Conservation (phyloP, 1,140 invertebrate species). For the Zaprionus vittiger region DNA sequence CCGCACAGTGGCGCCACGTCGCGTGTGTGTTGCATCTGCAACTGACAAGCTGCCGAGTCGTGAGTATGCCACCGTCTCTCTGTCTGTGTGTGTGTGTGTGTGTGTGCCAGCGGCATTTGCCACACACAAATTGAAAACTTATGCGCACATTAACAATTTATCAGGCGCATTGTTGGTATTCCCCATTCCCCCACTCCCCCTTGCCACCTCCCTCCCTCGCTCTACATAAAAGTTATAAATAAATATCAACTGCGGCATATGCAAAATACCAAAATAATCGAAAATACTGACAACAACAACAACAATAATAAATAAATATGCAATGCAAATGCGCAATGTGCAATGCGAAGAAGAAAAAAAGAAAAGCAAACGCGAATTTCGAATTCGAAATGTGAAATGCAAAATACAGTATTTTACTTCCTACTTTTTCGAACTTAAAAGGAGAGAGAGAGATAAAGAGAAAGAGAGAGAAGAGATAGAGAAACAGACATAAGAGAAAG, state of each 20-base stretch:
- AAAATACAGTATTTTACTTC: neutral
- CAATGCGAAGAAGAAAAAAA: neutral
- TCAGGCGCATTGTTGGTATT: conserved; percentile 4
- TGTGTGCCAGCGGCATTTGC: neutral
- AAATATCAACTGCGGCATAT: conserved; percentile 4
- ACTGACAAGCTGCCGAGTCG: conserved; percentile 54
- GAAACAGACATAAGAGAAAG: too few relatives aligned
- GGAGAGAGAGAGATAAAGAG: neutral
- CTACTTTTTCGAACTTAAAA: neutral
- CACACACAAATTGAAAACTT: conserved; percentile 6
- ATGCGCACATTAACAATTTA: conserved; percentile 11
- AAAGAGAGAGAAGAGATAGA: neutral
- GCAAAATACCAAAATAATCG: conserved; percentile 8
- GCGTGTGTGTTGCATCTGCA: conserved; percentile 32
- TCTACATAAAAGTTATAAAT: neutral
- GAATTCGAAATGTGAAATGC: neutral
- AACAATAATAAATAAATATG: neutral
- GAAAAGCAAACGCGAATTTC: neutral
- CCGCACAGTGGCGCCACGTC: conserved; percentile 16
- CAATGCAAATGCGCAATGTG: conserved; percentile 2
- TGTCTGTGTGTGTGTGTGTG: neutral
- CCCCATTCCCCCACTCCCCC: neutral
- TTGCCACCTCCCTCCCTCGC: neutral
- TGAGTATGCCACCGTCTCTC: neutral
- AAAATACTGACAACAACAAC: neutral